Evolutionary conservation across 2,113 vertebrate genomes (phyloP).

Genomic region (Platanista minor): DNA sequence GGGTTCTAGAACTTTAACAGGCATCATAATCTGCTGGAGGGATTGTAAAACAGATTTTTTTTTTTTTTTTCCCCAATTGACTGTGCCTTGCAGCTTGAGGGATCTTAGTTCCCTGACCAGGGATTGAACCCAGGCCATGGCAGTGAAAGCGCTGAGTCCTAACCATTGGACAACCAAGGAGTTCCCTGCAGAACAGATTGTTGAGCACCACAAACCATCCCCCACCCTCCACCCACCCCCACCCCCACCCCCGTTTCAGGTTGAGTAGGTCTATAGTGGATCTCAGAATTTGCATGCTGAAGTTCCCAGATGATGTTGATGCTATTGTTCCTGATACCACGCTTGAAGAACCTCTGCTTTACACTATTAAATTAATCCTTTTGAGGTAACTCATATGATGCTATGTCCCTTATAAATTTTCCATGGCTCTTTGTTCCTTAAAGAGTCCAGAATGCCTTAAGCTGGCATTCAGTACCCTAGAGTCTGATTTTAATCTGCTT

Average conservation of each 20-base stretch:
- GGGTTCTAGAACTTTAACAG: neutral
- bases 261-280: neutral
- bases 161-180: neutral
- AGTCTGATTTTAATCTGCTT: neutral
- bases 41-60: neutral
- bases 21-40: neutral
- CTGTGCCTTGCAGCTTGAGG: neutral
- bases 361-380: neutral
- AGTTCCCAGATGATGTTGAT: neutral
- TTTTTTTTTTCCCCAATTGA: neutral
- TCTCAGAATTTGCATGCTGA: neutral
- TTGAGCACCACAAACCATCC: neutral
- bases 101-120: neutral
- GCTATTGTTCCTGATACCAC: neutral
- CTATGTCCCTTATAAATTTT: neutral
- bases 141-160: neutral
- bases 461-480: neutral
- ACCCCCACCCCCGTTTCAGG: neutral
- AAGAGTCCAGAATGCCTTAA: neutral
- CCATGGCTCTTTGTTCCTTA: neutral
- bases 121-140: neutral
- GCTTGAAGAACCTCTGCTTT: neutral
- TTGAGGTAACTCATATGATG: neutral
- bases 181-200: neutral
- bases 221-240: no score